These are phyloP conservation scores for Melitaea athalia DNA, from an alignment of 2,888 invertebrate genomes.

Conservation along the genomic window DNA sequence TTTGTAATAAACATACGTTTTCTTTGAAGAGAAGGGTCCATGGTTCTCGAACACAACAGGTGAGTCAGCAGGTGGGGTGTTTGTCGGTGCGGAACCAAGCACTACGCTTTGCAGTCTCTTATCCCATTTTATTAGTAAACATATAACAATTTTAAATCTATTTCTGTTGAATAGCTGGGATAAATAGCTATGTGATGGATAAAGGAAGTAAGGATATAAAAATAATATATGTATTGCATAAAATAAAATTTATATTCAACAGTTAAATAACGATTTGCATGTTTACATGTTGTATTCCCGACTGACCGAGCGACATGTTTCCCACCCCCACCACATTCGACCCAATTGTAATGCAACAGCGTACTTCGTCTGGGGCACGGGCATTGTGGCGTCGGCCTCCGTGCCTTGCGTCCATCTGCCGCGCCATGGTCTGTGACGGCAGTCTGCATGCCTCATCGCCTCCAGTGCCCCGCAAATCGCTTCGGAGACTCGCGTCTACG, in stretches of 20 bases:
- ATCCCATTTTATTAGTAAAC: slow-evolving; percentile 35
- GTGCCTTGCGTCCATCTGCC: slow-evolving; percentile 50
- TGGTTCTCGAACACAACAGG: slow-evolving; percentile 61
- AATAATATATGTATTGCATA: not conserved
- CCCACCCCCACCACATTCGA: slow-evolving; percentile 79
- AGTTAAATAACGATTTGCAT: slow-evolving; percentile 57
- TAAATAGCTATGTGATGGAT: not conserved
- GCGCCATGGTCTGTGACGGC: slow-evolving; percentile 77
- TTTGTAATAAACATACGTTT: slow-evolving; percentile 16
- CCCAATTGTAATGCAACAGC: slow-evolving; percentile 77
- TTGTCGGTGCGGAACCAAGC: slow-evolving; percentile 65
- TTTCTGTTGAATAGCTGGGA: slow-evolving; percentile 6
- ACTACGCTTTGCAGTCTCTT: slow-evolving; percentile 39
- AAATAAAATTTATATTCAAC: slow-evolving; percentile 15
- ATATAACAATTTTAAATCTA: slow-evolving; percentile 9
- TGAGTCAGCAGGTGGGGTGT: slow-evolving; percentile 80
- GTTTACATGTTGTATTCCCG: slow-evolving; percentile 72
- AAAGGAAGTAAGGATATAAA: not conserved
- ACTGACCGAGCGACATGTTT: slow-evolving; percentile 75
- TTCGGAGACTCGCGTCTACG: slow-evolving; percentile 77
- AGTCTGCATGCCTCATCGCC: slow-evolving; percentile 77
- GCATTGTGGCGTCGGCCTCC: slow-evolving; percentile 61
- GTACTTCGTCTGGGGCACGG: slow-evolving; percentile 60
- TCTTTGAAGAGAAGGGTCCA: slow-evolving; percentile 43
- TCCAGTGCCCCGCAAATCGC: slow-evolving; percentile 70